Conservation (phyloP, 2,888 invertebrate species). For the Phalangium opilio region DNA sequence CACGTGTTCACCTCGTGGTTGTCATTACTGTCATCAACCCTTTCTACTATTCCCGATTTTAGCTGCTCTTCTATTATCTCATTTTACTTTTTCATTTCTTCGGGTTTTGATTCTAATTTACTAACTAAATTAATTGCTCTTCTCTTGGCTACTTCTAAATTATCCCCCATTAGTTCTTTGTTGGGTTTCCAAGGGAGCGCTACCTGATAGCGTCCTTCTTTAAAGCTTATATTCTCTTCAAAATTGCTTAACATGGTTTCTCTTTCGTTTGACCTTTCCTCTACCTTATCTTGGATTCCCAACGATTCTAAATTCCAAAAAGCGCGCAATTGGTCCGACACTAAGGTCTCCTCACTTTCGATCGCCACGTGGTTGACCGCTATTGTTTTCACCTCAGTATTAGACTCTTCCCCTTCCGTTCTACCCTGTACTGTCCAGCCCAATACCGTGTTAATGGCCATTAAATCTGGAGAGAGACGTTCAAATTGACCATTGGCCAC, state of each 20-base stretch:
- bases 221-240: too few relatives aligned
- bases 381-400: background rate
- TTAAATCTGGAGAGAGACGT: background rate
- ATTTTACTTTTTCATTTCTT: too few relatives aligned
- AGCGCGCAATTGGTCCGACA: background rate
- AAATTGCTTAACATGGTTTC: background rate
- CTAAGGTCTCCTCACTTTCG: background rate
- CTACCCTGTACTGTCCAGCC: constrained; percentile 1
- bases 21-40: background rate
- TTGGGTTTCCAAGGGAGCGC: too few relatives aligned
- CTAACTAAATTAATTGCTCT: background rate
- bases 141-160: constrained; percentile 1
- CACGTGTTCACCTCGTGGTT: background rate
- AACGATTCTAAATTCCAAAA: background rate
- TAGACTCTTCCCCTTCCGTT: too few relatives aligned
- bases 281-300: too few relatives aligned
- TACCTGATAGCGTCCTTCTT: too few relatives aligned
- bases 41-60: background rate
- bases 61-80: too few relatives aligned
- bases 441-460: background rate
- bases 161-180: background rate
- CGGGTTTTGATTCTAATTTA: background rate
- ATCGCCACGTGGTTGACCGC: too few relatives aligned
- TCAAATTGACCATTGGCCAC: background rate
- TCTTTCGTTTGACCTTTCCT: too few relatives aligned